These are phyloP conservation scores for Saguinus midas DNA, from an alignment of 2,113 vertebrate species.

Conservation along the genomic window DNA sequence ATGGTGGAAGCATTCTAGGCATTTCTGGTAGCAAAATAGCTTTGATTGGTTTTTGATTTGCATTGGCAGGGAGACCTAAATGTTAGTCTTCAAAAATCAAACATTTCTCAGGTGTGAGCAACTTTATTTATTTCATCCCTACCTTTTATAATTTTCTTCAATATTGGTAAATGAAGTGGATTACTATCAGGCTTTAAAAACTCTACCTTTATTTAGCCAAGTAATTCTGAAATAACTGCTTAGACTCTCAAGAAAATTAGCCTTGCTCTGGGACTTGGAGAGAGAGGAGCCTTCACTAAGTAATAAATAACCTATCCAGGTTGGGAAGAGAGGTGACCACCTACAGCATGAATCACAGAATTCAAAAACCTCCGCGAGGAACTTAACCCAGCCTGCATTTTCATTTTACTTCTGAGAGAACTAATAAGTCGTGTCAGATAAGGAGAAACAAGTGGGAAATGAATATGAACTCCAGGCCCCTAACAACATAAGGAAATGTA, in stretches of 20 bases:
- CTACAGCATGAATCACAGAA: conserved; percentile 41
- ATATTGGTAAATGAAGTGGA: conserved; percentile 23
- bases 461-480: conserved; percentile 42
- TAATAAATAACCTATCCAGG: conserved; percentile 65
- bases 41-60: not conserved
- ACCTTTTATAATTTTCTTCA: conserved; percentile 20
- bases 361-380: not conserved
- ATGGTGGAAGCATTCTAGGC: not conserved
- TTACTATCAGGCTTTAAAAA: conserved; percentile 6
- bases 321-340: conserved; percentile 56
- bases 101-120: not conserved
- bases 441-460: conserved; percentile 56
- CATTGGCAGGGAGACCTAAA: not conserved
- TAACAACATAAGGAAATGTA: not conserved
- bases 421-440: conserved; percentile 58
- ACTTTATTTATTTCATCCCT: not conserved
- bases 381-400: conserved; percentile 5
- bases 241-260: conserved; percentile 65
- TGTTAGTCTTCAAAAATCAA: not conserved
- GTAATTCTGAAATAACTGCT: conserved; percentile 56
- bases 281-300: conserved; percentile 54
- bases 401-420: conserved; percentile 28
- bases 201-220: conserved; percentile 29
- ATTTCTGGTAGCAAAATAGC: not conserved
- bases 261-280: conserved; percentile 59